These are phyloP conservation scores for Nannoperca obscura DNA, from an alignment of 2,797 vertebrate species.

Conservation along the genomic window DNA sequence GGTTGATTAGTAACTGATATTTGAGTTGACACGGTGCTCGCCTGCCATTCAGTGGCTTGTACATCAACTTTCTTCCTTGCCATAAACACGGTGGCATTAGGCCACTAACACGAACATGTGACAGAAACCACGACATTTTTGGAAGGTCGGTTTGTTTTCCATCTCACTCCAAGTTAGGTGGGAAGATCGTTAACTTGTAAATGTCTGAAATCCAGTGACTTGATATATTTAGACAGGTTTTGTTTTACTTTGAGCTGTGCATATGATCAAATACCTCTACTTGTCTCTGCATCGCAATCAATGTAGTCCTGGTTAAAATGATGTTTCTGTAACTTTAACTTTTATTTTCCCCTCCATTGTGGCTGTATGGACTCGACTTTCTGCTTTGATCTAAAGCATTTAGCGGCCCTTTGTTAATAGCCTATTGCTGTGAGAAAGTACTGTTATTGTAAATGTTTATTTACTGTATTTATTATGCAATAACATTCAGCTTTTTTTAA, in stretches of 20 bases:
- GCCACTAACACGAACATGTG: background rate
- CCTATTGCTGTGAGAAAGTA: constrained; percentile 58
- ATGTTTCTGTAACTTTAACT: constrained; percentile 52
- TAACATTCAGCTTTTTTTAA: constrained; percentile 48
- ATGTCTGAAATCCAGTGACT: constrained; percentile 26
- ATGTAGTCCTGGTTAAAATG: constrained; percentile 31
- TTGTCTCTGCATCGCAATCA: constrained; percentile 48
- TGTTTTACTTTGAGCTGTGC: constrained; percentile 46
- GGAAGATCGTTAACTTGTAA: constrained; percentile 3
- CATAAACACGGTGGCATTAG: constrained; percentile 14
- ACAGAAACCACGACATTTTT: constrained; percentile 12
- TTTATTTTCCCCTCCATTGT: constrained; percentile 34
- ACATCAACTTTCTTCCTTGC: constrained; percentile 44
- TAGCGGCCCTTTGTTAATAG: constrained; percentile 52
- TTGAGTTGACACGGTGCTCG: background rate
- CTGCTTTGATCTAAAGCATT: constrained; percentile 50
- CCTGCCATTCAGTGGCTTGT: background rate
- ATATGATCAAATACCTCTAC: constrained; percentile 65
- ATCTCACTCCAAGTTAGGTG: background rate
- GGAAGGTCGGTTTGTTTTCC: background rate
- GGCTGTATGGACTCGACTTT: constrained; percentile 45
- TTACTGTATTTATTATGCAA: constrained; percentile 74
- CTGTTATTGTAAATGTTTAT: constrained; percentile 64
- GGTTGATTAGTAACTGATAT: background rate
- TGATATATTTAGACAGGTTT: constrained; percentile 15